Conservation (phyloP, 1,140 invertebrate species). For the Drosophila repletoides region DNA sequence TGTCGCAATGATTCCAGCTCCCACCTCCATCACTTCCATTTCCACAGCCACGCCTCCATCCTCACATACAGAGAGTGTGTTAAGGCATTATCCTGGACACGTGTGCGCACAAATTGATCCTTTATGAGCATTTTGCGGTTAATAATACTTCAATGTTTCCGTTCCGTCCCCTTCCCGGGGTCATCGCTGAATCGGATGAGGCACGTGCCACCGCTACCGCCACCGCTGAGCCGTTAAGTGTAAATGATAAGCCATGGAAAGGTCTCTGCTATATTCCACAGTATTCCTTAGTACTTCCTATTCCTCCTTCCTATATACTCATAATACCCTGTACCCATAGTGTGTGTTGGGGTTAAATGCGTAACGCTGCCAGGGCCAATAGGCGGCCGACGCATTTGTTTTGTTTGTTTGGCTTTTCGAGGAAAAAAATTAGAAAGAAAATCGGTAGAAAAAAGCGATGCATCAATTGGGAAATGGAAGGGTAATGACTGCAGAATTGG, state of each 20-base stretch:
- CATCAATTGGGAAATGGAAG: background rate
- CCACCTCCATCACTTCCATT: background rate
- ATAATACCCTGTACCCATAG: too few relatives aligned
- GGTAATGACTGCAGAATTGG: background rate
- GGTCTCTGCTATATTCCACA: too few relatives aligned
- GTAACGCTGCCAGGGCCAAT: slow-evolving; percentile 19
- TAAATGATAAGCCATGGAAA: slow-evolving; percentile 75
- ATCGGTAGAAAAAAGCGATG: background rate
- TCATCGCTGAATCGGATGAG: slow-evolving; percentile 36
- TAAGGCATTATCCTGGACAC: slow-evolving; percentile 65
- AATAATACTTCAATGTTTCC: slow-evolving; percentile 57
- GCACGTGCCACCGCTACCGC: slow-evolving; percentile 51
- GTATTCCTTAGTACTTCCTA: too few relatives aligned
- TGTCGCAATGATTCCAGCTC: slow-evolving; percentile 24
- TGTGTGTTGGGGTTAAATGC: slow-evolving; percentile 68
- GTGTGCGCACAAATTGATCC: slow-evolving; percentile 79
- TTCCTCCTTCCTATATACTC: too few relatives aligned
- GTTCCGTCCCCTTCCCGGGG: background rate
- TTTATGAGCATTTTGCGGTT: slow-evolving; percentile 81
- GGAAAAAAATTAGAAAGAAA: slow-evolving; percentile 14
- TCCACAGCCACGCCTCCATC: background rate
- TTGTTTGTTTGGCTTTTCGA: slow-evolving; percentile 61
- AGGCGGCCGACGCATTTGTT: slow-evolving; percentile 16
- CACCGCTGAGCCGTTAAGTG: slow-evolving; percentile 62
- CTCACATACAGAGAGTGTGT: background rate